phyloP scores from a whole-genome alignment of 2,797 vertebrate genomes.

The Malurus splendens region DNA sequence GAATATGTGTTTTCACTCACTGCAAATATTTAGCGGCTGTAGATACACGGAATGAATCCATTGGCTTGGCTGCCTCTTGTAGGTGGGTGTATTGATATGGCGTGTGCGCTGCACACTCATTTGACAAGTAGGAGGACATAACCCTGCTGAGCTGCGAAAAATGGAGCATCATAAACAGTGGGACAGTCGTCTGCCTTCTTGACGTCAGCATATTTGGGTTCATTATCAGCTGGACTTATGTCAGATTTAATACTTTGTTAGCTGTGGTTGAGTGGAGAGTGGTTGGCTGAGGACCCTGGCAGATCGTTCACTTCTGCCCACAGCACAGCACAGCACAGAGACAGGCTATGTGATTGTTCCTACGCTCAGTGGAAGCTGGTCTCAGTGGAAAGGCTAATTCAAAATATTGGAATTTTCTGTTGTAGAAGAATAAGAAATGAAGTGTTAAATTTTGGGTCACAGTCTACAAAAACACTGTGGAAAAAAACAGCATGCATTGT shows the following conservation, averaged over 20 bases:
- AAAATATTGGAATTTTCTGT: not conserved
- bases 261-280: not conserved
- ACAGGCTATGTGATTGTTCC: not conserved
- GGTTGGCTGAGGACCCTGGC: not conserved
- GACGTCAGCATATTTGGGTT: not conserved
- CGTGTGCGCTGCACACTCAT: not conserved
- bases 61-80: not conserved
- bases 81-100: not conserved
- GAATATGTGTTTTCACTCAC: slow-evolving; percentile 1
- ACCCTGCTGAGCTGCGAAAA: not conserved
- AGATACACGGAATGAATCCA: not conserved
- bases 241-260: not conserved
- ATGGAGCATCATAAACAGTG: not conserved
- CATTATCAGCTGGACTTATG: not conserved
- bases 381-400: not conserved
- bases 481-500: not conserved
- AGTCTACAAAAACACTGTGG: not conserved
- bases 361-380: not conserved
- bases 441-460: not conserved
- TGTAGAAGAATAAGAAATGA: not conserved
- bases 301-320: not conserved
- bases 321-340: not conserved
- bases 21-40: slow-evolving; percentile 7
- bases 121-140: slow-evolving; percentile 11
- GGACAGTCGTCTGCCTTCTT: not conserved